phyloP scores from a whole-genome alignment of 2,113 vertebrate species.

The Aldabrachelys gigantea region DNA sequence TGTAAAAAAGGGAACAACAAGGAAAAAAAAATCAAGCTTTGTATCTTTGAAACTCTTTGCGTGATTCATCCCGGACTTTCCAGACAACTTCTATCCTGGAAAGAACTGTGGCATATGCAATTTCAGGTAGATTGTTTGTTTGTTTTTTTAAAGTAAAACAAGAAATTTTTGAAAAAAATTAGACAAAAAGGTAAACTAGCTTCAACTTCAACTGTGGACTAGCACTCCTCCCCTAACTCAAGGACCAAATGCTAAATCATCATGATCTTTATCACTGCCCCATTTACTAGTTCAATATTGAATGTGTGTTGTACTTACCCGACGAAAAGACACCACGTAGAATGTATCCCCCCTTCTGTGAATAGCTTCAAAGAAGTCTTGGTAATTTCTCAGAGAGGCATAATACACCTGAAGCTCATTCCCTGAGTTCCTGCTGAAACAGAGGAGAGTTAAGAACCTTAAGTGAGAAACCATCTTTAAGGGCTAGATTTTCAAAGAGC shows the following conservation, averaged over 20 bases:
- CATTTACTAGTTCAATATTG: not conserved
- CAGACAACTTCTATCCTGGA: not conserved
- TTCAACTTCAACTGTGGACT: not conserved
- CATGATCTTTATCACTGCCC: not conserved
- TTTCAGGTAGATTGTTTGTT: not conserved
- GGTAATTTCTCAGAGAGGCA: constrained; percentile 88
- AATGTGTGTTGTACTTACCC: constrained; percentile 82
- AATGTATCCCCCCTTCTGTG: constrained; percentile 91
- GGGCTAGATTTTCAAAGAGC: not conserved
- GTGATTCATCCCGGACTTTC: not conserved
- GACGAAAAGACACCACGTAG: constrained; percentile 95
- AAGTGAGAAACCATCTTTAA: not conserved
- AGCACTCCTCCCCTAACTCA: not conserved
- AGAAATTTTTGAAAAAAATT: not conserved
- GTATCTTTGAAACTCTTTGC: not conserved
- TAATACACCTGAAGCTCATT: constrained; percentile 94
- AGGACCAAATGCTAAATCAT: not conserved
- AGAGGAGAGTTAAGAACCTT: not conserved
- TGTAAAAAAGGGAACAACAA: not conserved
- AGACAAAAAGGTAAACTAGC: not conserved
- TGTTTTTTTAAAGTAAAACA: not conserved
- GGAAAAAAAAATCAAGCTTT: not conserved
- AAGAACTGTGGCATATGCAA: not conserved
- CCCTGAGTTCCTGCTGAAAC: constrained; percentile 81
- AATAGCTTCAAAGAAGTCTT: constrained; percentile 92